Conservation (phyloP, 2,888 invertebrate species). For the Conchocele bisecta region DNA sequence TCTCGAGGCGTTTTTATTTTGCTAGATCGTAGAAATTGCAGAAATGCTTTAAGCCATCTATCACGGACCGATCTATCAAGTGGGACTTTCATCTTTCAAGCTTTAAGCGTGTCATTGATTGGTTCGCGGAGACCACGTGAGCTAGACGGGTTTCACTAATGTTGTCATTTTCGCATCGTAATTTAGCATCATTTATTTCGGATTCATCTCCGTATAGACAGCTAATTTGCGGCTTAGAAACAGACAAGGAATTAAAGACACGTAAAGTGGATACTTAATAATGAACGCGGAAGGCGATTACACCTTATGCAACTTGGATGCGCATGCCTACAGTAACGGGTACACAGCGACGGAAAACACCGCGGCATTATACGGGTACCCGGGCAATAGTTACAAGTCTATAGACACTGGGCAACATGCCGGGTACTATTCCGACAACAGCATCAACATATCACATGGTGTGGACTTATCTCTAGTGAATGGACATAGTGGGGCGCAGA, state of each 20-base stretch:
- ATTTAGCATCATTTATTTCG: slow-evolving; percentile 81
- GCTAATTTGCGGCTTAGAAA: slow-evolving; percentile 76
- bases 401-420: slow-evolving; percentile 75
- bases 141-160: slow-evolving; percentile 69
- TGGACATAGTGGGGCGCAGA: slow-evolving; percentile 62
- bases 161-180: slow-evolving; percentile 77
- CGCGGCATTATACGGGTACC: slow-evolving; percentile 69
- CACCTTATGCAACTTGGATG: slow-evolving; percentile 81
- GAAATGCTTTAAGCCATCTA: slow-evolving; percentile 58
- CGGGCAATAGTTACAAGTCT: slow-evolving; percentile 68
- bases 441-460: slow-evolving; percentile 44
- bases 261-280: slow-evolving; percentile 53
- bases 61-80: slow-evolving; percentile 58
- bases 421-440: slow-evolving; percentile 65
- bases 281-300: slow-evolving; percentile 81
- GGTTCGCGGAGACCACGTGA: slow-evolving; percentile 73
- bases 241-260: slow-evolving; percentile 60
- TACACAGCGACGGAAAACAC: slow-evolving; percentile 66
- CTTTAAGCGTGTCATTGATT: slow-evolving; percentile 61
- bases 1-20: slow-evolving; percentile 53
- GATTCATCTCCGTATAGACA: slow-evolving; percentile 79
- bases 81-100: slow-evolving; percentile 54
- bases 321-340: slow-evolving; percentile 76
- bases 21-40: slow-evolving; percentile 46
- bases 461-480: slow-evolving; percentile 67